Base-by-base conservation (phyloP, 1,140 invertebrate genomes). In the Cepaea nemoralis region DNA sequence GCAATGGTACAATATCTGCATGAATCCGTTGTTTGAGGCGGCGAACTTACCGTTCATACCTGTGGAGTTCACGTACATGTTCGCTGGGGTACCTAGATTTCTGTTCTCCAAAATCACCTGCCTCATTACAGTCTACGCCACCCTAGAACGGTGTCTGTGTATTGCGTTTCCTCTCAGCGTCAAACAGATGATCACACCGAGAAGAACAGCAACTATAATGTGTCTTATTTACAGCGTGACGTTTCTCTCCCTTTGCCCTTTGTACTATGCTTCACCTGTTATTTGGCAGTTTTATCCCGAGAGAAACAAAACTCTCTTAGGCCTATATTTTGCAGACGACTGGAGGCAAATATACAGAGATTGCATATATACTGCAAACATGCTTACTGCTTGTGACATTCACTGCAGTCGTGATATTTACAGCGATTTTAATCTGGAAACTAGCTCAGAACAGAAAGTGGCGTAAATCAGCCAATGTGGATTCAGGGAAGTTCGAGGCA, bases 141-240 rank as follows among this genome's bases (percentile, higher is more conserved):
- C 50, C 6, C 19, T 33, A 14, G 75, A 77, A 27, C 35, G 75
- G 22, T 77, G 75, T 66, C 33, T 77, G 75, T 77, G 50, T 42
- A 50, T 77, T 14, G n/a, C 55, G 31, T 42, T 77, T 2, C 75
- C 75, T 0, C 35, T 77, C 1, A 63, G 66, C 1, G 37, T 59
- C 19, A 77, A 77, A 24, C 19, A 35, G 8, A 39, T 77, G 1
- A 42, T 77, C 12, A 77, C 50, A 8, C 48, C 50, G 0, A 59
- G n/a, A 40, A 37, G 50, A 37, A 66, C 55, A 3, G 35, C 48
- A 24, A 63, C 40, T 5, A 12, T 45, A 6, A 37, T 75, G 19
- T 27, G 5, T 55, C 0, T 35, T 27, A 75, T 75, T 33, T 75
- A 40, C 45, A 14, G 5, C 19, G 6, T 75, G 1, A 50, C 10